Base-by-base conservation (phyloP, 2,797 vertebrate species). In the Lepilemur septentrionalis region DNA sequence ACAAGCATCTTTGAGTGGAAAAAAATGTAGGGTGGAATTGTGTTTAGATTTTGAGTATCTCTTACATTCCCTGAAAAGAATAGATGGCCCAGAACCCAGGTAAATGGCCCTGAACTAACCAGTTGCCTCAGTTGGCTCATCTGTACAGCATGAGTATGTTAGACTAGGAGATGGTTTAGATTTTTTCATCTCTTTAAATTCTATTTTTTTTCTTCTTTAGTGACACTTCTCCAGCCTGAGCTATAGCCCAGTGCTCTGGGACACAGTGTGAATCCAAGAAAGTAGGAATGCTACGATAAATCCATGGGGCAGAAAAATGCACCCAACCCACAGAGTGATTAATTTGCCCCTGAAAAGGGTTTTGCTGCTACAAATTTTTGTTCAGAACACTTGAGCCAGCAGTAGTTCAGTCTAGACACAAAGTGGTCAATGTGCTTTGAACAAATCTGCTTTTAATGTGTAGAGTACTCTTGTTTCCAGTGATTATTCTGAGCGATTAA, bases 391-490 rank as follows among this genome's bases (percentile, higher is more conserved):
- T 90, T 94, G 80, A 94, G 88, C 89, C 92, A 57, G 89, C 76
- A 84, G 91, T 85, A 97, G 89, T 92, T 95, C 70, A 82, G 94
- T 96, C 95, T 97, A 97, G 92, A 97, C 75, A 73, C 89, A 83
- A 94, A 95, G 75, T 96, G 91, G 82, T 50, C 94, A 93, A 63
- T 25, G 6, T 59, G 59, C 93, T 94, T 97, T 96, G 94, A 97
- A 93, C 83, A 97, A 96, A 96, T 95, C 95, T 98, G 95, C 93
- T 91, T 95, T 83, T 86, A 97, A 89, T 95, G 91, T 96, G 89
- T 18, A 17, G 94, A 89, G 83, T 75, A n/a, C 80, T 96, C 86
- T 97, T 95, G 93, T 96, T 97, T 97, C 96, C 91, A 92, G 94
- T 93, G 93, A 86, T 94, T 97, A 97, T 96, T 91, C 89, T 84